Evolutionary conservation across 2,113 vertebrate species (phyloP), one percentile per base, ranked within the genome.

Genomic region (Eulemur macaco): DNA sequence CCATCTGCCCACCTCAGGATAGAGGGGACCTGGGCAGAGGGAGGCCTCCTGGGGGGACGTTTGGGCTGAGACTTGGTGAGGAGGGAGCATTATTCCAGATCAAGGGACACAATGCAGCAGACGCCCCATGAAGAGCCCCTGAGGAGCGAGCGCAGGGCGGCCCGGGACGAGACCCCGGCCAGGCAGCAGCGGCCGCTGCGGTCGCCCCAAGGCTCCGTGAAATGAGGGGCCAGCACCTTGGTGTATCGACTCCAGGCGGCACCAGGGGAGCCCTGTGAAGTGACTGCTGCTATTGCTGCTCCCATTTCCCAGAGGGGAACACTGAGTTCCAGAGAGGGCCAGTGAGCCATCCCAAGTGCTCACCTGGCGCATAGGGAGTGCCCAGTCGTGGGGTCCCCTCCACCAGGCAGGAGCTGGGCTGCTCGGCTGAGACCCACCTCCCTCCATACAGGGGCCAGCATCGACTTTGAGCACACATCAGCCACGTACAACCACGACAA

Each of bases 381-480:
- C 29, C 81, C n/a, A 0, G 1, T n/a, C 78, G 25, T 37, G 52
- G 9, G 20, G 39, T 18, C 15, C 15, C 71, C 18, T 64, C 78
- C 21, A 2, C 82, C 42, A 14, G 86, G 52, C 89, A 17, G 76
- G 15, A 8, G 34, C 17, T 8, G 1, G 25, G 56, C 34, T 27
- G 47, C 81, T 63, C 15, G 12, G 18, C 87, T 90, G 58, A 92
- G 45, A 88, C 25, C 4, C 2, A 15, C 50, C 25, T n/a, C 20
- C 13, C 39, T 82, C 60, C 52, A 9, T 0, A 39, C 96, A 98
- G 98, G 98, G 15, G 95, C 97, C 86, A 96, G 96, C 86, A 97
- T 98, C 5, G 97, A 98, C 92, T 98, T 97, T 12, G 96, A 96
- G 52, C 98, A 97, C n/a, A 98, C 98, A 0, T 98, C 98, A 3